Conservation (phyloP, 2,113 vertebrate genomes). For the Tautogolabrus adspersus region DNA sequence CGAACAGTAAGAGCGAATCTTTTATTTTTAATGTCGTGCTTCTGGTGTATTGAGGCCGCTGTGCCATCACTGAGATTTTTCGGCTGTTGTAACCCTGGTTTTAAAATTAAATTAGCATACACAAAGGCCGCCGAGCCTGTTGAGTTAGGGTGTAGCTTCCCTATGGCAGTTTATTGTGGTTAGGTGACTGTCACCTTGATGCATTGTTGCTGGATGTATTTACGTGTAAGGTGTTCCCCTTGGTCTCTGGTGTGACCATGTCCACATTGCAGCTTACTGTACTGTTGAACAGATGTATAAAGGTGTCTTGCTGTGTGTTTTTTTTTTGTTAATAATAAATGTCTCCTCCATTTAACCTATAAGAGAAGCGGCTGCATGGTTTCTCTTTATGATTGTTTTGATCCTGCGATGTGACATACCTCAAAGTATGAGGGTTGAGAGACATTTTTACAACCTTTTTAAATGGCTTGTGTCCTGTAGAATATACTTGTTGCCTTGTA, state of each 20-base stretch:
- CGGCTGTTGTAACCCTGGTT: not conserved
- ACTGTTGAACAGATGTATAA: too few relatives aligned
- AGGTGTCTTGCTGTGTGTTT: not conserved
- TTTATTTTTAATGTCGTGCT: not conserved
- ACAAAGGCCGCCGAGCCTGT: not conserved
- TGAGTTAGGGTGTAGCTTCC: too few relatives aligned
- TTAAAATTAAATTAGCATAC: not conserved
- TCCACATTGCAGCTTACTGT: too few relatives aligned
- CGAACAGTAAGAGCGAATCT: not conserved
- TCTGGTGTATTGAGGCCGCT: not conserved
- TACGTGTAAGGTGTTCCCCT: too few relatives aligned
- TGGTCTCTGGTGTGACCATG: too few relatives aligned
- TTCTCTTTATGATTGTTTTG: not conserved
- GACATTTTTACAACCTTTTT: too few relatives aligned
- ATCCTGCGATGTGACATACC: too few relatives aligned
- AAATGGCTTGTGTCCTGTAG: too few relatives aligned
- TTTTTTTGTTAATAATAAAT: not conserved
- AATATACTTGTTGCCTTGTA: too few relatives aligned
- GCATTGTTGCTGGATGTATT: not conserved
- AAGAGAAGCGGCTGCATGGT: not conserved
- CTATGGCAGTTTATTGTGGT: too few relatives aligned
- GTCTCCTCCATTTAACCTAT: not conserved
- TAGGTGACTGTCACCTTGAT: not conserved
- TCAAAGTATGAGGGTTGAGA: too few relatives aligned
- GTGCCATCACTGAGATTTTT: not conserved